phyloP scores from a whole-genome alignment of 2,888 invertebrate genomes.

The Eretmocerus hayati region DNA sequence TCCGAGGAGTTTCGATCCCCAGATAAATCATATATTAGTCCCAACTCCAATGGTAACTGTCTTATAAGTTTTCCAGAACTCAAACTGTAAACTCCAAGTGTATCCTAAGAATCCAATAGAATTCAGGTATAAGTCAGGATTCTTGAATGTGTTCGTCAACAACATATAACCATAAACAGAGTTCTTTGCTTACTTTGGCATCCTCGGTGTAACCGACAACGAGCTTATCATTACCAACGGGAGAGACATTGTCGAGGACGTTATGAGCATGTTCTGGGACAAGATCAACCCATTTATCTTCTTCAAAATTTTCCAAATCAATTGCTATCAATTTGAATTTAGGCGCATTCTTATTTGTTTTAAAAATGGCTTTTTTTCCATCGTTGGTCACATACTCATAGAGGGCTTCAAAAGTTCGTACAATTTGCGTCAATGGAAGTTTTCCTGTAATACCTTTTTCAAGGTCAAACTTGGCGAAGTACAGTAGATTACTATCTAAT shows the following conservation, averaged over 20 bases:
- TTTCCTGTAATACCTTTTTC: constrained; percentile 58
- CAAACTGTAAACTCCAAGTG: constrained; percentile 73
- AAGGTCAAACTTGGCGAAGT: constrained; percentile 69
- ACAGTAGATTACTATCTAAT: constrained; percentile 86
- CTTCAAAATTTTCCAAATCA: constrained; percentile 63
- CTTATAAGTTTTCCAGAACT: constrained; percentile 64
- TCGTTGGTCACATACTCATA: constrained; percentile 92
- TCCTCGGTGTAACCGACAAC: constrained; percentile 85
- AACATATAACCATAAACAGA: too few species aligned
- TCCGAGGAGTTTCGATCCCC: constrained; percentile 80
- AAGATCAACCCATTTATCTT: constrained; percentile 76
- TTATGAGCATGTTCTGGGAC: constrained; percentile 77
- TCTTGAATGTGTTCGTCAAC: too few species aligned
- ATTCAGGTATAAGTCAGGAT: background rate
- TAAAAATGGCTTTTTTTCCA: constrained; percentile 73
- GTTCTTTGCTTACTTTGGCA: constrained; percentile 69
- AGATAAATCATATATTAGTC: constrained; percentile 76
- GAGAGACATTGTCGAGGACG: constrained; percentile 83
- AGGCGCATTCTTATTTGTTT: constrained; percentile 89
- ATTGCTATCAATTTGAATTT: constrained; percentile 84
- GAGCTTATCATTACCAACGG: constrained; percentile 79
- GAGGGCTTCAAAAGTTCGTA: constrained; percentile 86
- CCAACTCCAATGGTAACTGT: constrained; percentile 76
- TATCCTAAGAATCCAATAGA: constrained; percentile 57
- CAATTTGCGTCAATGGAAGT: constrained; percentile 69